phyloP scores from a whole-genome alignment of 2,113 vertebrate species.

The Phylloscopus trochiloides region DNA sequence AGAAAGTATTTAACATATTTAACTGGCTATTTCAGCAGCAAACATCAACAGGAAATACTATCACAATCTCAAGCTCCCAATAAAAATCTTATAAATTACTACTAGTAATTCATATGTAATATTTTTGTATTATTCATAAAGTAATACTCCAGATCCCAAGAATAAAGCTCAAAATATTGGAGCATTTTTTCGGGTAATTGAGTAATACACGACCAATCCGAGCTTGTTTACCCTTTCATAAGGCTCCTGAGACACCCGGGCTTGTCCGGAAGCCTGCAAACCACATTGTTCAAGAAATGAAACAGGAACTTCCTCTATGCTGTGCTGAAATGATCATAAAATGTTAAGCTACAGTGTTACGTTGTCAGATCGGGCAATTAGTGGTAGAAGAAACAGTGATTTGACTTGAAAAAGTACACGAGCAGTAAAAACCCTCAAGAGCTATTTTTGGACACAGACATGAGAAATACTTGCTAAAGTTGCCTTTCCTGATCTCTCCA shows the following conservation, averaged over 20 bases:
- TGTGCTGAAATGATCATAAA: not conserved
- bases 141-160: fast-evolving
- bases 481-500: not conserved
- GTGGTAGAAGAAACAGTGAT: not conserved
- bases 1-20: not conserved
- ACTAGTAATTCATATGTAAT: not conserved
- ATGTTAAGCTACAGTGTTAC: fast-evolving
- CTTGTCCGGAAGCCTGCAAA: not conserved
- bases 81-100: not conserved
- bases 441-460: not conserved
- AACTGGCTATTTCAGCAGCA: not conserved
- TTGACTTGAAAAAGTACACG: not conserved
- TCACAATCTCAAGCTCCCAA: not conserved
- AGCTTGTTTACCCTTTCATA: not conserved
- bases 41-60: not conserved
- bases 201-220: not conserved
- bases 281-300: not conserved
- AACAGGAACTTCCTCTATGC: not conserved
- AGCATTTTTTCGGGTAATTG: not conserved
- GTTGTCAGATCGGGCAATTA: not conserved
- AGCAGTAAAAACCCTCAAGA: not conserved
- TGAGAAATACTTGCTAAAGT: fast-evolving
- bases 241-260: fast-evolving
- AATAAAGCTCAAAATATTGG: not conserved
- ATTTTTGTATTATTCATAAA: not conserved